Evolutionary conservation across 2,113 vertebrate genomes (phyloP).

Genomic region (Eleginops maclovinus): DNA sequence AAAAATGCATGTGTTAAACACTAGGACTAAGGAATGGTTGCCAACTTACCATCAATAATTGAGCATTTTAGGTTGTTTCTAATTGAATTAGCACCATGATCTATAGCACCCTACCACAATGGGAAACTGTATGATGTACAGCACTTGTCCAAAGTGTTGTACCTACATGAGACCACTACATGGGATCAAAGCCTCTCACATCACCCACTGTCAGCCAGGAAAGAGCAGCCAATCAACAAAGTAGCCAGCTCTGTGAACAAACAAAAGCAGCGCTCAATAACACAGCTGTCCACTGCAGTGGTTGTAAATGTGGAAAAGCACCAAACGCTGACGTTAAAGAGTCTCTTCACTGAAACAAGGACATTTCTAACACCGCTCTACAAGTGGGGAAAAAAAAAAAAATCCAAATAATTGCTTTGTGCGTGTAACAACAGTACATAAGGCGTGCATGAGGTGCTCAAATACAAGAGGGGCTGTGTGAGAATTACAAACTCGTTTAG

Average conservation of each 20-base stretch:
- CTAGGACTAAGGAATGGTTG: conserved; percentile 11
- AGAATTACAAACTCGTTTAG: conserved; percentile 51
- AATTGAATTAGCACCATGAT: conserved; percentile 1
- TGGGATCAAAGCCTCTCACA: conserved; percentile 25
- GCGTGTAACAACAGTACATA: conserved; percentile 33
- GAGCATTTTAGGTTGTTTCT: conserved; percentile 8
- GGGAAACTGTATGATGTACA: background rate
- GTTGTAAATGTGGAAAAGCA: conserved; percentile 23
- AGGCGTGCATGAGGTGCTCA: conserved; percentile 22
- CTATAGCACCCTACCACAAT: background rate
- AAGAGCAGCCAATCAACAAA: conserved; percentile 21
- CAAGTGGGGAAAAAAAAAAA: background rate
- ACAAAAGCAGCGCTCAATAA: conserved; percentile 29
- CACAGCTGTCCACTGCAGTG: conserved; percentile 53
- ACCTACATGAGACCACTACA: conserved; percentile 7
- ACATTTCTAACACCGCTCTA: conserved; percentile 9
- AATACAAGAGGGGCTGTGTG: conserved; percentile 13
- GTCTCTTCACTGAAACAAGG: conserved; percentile 17
- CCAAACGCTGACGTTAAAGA: conserved; percentile 14
- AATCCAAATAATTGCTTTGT: conserved; percentile 34
- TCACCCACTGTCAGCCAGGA: conserved; percentile 9
- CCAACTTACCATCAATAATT: conserved; percentile 25
- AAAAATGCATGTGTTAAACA: conserved; percentile 36
- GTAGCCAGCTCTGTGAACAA: background rate
- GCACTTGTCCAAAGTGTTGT: conserved; percentile 10